Percentiles rank a stretch among this genome's conserved stretches.
These are phyloP conservation scores for Psilopsiagon aurifrons DNA, from an alignment of 2,113 vertebrate genomes.

Conservation along the genomic window DNA sequence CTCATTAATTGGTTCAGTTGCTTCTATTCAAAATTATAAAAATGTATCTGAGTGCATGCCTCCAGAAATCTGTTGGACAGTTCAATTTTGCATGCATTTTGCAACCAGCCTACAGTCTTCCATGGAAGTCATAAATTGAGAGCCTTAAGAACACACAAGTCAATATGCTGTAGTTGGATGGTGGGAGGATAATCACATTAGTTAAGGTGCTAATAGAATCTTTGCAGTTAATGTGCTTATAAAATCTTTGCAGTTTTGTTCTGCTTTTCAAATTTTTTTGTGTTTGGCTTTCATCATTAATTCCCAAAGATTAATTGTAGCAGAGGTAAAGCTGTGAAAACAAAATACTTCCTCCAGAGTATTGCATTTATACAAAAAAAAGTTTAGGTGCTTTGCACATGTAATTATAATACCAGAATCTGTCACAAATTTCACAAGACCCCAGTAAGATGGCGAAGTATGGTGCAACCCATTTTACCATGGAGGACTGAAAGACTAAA, in stretches of 20 bases:
- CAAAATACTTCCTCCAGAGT: not conserved
- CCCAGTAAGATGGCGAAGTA: fast-evolving
- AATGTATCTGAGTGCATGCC: not conserved
- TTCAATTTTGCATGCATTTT: not conserved
- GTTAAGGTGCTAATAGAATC: not conserved
- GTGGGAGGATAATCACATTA: not conserved
- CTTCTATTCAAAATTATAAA: not conserved
- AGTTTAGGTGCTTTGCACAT: not conserved
- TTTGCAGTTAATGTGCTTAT: not conserved
- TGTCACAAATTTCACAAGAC: not conserved
- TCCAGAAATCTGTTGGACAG: not conserved
- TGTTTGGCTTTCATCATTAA: not conserved
- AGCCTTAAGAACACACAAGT: not conserved
- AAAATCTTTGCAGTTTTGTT: not conserved
- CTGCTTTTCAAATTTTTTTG: not conserved
- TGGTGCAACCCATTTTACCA: not conserved
- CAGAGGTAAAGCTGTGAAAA: not conserved
- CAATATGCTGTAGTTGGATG: not conserved
- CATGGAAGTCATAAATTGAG: not conserved
- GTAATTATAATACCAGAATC: not conserved
- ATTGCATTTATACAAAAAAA: not conserved
- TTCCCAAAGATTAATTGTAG: not conserved
- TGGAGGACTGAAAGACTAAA: not conserved
- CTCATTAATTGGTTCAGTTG: not conserved
- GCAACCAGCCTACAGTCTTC: not conserved